phyloP scores from a whole-genome alignment of 2,113 vertebrate species.

The Macaca nemestrina region DNA sequence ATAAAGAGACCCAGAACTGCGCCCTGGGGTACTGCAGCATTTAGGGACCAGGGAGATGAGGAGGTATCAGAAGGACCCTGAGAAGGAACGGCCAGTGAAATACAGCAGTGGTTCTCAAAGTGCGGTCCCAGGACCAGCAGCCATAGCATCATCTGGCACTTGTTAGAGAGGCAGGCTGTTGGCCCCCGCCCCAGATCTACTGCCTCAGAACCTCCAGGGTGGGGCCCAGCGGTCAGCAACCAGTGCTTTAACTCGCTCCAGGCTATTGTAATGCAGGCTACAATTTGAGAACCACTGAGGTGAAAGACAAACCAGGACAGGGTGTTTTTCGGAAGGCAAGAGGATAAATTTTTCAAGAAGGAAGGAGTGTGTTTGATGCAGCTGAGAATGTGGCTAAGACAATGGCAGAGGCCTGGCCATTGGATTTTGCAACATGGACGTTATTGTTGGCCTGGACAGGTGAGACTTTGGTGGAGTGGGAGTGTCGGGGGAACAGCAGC shows the following conservation, averaged over 20 bases:
- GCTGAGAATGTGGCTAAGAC: background rate
- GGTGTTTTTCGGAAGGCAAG: background rate
- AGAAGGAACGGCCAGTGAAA: background rate
- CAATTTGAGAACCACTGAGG: background rate
- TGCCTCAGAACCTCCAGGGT: background rate
- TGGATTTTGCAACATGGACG: background rate
- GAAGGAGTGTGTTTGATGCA: background rate
- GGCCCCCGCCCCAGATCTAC: background rate
- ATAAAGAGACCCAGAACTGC: background rate
- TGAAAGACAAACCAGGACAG: background rate
- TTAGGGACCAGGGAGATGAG: background rate
- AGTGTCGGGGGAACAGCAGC: background rate
- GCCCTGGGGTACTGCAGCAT: background rate
- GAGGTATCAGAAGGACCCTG: background rate
- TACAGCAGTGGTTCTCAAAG: background rate
- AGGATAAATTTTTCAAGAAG: background rate
- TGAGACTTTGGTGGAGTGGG: background rate
- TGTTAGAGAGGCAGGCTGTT: background rate
- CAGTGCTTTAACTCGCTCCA: background rate
- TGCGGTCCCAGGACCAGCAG: background rate
- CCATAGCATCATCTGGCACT: background rate
- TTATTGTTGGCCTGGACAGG: background rate
- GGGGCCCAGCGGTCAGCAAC: too few relatives aligned
- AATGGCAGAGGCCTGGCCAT: background rate
- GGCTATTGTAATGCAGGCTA: fast-evolving